Base-by-base conservation (phyloP, 1,140 invertebrate species). In the Aleiodes sp. region DNA sequence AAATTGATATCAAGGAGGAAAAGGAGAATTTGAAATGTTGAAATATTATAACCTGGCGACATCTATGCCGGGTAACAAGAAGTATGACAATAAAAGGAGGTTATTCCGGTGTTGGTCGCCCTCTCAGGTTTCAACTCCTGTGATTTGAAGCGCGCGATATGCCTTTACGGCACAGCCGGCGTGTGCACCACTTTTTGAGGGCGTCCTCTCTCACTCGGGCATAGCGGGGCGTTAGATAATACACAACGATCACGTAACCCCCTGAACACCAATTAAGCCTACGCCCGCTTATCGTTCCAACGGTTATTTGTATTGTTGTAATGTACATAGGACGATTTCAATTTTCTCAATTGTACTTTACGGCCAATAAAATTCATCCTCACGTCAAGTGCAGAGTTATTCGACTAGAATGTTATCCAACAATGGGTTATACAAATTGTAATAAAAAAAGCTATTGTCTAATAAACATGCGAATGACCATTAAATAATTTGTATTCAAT, bases 261-360 rank as follows among this genome's bases (percentile, higher is more conserved):
- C n/a, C n/a, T n/a, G n/a, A n/a, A n/a, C 28, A 59, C 28, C 26
- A 59, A 59, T 59, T 59, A 59, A 59, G 56, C 26, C 28, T 28
- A 59, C 26, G 28, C 56, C 46, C 46, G 21, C 46, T 52, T 52
- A 52, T 52, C 46, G 46, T 52, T 4, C 19, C 14, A 52, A 24
- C 16, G 46, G 21, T 52, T 52, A 52, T 52, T 52, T 52, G 46
- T 21, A 52, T 52, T 52, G 46, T 52, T 52, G 46, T 24, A 52
- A 52, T 24, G 14, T 24, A 43, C 19, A 4, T 9, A 24, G 21
- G 19, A 4, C 10, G 46, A n/a, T 52, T 52, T 52, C 26, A 52
- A 52, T 52, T 52, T 52, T 52, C 46, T 52, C 46, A 52, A 52
- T 52, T 24, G 46, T 52, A 52, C 26, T 52, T 52, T 24, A 52